Evolutionary conservation across 2,797 vertebrate genomes (phyloP).

Genomic region (Cryptoblepharus egeriae): DNA sequence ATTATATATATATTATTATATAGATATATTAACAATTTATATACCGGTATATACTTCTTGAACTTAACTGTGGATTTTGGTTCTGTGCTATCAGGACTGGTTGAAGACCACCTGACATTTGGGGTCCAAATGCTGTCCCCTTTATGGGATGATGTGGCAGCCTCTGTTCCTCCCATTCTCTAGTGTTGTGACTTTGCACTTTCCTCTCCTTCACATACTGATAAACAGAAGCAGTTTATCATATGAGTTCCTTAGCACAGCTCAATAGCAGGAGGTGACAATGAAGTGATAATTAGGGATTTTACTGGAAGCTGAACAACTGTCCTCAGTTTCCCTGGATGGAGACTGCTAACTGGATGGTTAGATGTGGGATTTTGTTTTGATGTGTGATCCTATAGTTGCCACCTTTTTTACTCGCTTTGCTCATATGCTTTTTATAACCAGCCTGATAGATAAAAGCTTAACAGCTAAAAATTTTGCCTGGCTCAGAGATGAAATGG

Average conservation of each 20-base stretch:
- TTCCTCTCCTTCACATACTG: no score
- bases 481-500: neutral
- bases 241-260: neutral
- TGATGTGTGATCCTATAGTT: neutral
- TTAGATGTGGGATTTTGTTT: no score
- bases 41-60: no score
- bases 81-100: neutral
- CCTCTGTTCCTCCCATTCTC: no score
- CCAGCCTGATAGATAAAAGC: no score
- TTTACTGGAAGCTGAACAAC: neutral
- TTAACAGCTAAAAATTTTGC: neutral
- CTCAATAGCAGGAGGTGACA: neutral
- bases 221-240: neutral
- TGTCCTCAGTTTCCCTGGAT: neutral
- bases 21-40: no score
- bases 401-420: neutral
- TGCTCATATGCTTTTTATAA: neutral
- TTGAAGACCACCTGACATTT: no score
- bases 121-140: no score
- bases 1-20: no score
- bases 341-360: neutral
- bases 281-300: neutral
- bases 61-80: neutral
- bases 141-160: no score
- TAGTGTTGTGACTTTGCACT: no score